Percentiles rank a stretch among this genome's conserved stretches.
phyloP scores from a whole-genome alignment of 2,888 invertebrate species.

The Icerya purchasi region DNA sequence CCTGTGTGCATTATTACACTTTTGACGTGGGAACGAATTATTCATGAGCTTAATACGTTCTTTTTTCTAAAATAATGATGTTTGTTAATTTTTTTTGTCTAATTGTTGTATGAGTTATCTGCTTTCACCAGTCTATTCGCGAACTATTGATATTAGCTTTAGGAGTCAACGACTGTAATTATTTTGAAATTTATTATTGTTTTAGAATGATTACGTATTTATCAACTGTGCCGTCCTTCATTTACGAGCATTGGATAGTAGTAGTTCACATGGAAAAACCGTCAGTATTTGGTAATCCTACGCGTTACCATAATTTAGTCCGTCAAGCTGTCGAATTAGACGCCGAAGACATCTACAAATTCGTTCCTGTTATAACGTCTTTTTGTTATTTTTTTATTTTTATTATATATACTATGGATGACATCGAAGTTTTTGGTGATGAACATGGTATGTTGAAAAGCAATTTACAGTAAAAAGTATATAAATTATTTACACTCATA shows the following conservation, averaged over 20 bases:
- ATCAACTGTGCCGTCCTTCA: slow-evolving; percentile 55
- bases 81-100: neutral
- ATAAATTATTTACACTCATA: too few species aligned
- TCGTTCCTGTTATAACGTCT: slow-evolving; percentile 56
- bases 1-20: too few species aligned
- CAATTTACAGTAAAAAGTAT: too few species aligned
- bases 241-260: slow-evolving; percentile 48
- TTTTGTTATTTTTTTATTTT: slow-evolving; percentile 66
- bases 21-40: too few species aligned
- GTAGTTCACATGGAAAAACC: slow-evolving; percentile 28
- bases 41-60: too few species aligned
- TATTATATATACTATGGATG: slow-evolving; percentile 60
- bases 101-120: neutral
- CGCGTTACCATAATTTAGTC: slow-evolving; percentile 40
- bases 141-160: too few species aligned
- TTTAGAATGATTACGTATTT: slow-evolving; percentile 49
- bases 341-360: slow-evolving; percentile 38
- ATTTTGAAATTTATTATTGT: too few species aligned
- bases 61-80: too few species aligned
- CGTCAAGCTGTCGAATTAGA: slow-evolving; percentile 40
- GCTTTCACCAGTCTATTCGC: neutral
- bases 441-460: too few species aligned
- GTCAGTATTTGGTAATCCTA: slow-evolving; percentile 30
- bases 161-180: too few species aligned
- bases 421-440: slow-evolving; percentile 72